Conservation (phyloP, 2,797 vertebrate genomes). For the Ambastaia sidthimunki region DNA sequence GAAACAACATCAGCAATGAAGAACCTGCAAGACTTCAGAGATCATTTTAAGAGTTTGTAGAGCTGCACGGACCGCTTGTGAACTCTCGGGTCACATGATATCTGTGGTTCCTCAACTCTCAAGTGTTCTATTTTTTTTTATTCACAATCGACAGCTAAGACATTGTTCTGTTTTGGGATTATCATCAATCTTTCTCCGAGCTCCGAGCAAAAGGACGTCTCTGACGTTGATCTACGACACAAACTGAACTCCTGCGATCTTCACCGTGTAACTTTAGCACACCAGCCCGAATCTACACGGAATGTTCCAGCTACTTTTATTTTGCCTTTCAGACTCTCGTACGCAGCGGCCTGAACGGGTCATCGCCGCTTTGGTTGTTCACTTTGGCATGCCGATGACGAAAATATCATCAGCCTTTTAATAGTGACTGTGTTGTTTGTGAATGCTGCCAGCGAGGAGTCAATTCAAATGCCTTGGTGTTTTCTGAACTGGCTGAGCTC, state of each 20-base stretch:
- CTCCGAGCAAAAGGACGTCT: slow-evolving; percentile 45
- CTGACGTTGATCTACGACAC: slow-evolving; percentile 19
- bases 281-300: slow-evolving; percentile 51
- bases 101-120: slow-evolving; percentile 41
- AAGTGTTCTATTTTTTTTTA: slow-evolving; percentile 46
- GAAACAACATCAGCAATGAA: slow-evolving; percentile 59
- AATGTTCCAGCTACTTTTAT: slow-evolving; percentile 39
- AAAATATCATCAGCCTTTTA: slow-evolving; percentile 22
- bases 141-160: slow-evolving; percentile 30
- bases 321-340: slow-evolving; percentile 50
- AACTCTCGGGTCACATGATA: slow-evolving; percentile 12
- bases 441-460: slow-evolving; percentile 33
- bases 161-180: slow-evolving; percentile 31
- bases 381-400: slow-evolving; percentile 34
- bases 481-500: slow-evolving; percentile 7
- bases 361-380: slow-evolving; percentile 36
- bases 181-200: slow-evolving; percentile 35
- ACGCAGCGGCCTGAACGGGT: slow-evolving; percentile 30
- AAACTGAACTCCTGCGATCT: slow-evolving; percentile 26
- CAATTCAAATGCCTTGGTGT: slow-evolving; percentile 33
- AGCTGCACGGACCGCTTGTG: slow-evolving; percentile 9
- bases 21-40: slow-evolving; percentile 4
- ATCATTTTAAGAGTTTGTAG: slow-evolving; percentile 6
- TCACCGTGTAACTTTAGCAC: slow-evolving; percentile 19
- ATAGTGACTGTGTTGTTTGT: slow-evolving; percentile 36